phyloP scores from a whole-genome alignment of 2,113 vertebrate species.

The Spea bombifrons region DNA sequence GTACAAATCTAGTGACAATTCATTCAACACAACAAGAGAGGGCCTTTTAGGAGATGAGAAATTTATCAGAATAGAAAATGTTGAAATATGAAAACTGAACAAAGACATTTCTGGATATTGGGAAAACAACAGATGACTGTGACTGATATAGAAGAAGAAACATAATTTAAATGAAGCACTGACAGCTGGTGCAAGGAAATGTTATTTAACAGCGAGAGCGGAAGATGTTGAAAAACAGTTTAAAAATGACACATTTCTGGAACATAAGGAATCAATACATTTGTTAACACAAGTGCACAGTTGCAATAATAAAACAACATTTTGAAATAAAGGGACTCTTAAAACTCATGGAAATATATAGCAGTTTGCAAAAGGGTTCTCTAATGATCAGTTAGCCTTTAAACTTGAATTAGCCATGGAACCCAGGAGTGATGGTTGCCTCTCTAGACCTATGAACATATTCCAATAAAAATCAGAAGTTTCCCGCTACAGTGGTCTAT shows the following conservation, averaged over 20 bases:
- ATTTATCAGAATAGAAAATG: constrained; percentile 1
- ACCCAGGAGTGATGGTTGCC: no score
- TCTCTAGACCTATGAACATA: no score
- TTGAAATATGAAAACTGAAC: constrained; percentile 2
- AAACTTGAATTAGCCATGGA: no score
- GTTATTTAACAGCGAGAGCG: constrained; percentile 9
- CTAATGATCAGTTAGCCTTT: no score
- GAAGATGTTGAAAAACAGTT: neutral
- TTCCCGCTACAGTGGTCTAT: no score
- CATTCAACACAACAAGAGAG: neutral
- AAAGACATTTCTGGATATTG: neutral
- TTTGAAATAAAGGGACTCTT: no score
- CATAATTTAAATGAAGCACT: constrained; percentile 24
- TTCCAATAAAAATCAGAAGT: no score
- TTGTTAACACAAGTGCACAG: neutral
- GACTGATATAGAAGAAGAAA: constrained; percentile 12
- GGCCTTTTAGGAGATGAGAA: neutral
- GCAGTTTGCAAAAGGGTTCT: no score
- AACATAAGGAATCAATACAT: constrained; percentile 8
- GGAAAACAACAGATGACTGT: constrained; percentile 34
- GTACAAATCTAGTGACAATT: neutral
- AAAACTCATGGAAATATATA: no score
- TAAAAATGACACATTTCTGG: neutral
- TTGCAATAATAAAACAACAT: no score
- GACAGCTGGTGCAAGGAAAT: constrained; percentile 25